phyloP scores from a whole-genome alignment of 2,888 invertebrate species.

The Dryococelus australis region DNA sequence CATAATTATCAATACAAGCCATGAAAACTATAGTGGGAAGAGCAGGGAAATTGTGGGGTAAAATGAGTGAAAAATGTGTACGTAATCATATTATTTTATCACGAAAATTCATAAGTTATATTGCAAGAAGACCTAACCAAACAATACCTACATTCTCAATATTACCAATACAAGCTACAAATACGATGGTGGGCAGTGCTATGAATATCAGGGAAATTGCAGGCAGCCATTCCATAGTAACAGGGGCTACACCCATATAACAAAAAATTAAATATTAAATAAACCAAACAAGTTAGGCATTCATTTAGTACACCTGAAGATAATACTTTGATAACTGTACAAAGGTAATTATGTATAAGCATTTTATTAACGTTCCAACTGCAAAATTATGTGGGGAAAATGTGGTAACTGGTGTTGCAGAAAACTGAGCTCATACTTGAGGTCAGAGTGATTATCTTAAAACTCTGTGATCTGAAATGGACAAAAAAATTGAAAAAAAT shows the following conservation, averaged over 20 bases:
- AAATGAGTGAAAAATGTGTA: too few species aligned
- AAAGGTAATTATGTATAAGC: neutral
- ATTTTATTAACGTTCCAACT: neutral
- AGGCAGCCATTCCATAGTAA: constrained; percentile 19
- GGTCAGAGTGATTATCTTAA: neutral
- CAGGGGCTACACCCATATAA: neutral
- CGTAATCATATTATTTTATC: too few species aligned
- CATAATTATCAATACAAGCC: too few species aligned
- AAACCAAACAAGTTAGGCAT: neutral
- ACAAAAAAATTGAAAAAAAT: neutral
- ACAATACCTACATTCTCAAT: too few species aligned
- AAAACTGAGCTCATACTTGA: neutral
- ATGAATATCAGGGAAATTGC: too few species aligned
- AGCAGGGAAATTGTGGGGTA: too few species aligned
- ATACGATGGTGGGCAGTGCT: too few species aligned
- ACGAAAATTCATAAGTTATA: too few species aligned
- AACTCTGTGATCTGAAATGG: neutral
- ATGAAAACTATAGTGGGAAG: too few species aligned
- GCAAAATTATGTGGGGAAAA: neutral
- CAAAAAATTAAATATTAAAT: neutral
- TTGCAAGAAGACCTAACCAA: too few species aligned
- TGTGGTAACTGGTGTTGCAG: neutral
- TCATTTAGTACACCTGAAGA: neutral
- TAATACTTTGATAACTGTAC: neutral
- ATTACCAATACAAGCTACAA: too few species aligned